These are phyloP conservation scores for Corythoichthys intestinalis DNA, from an alignment of 2,113 vertebrate species.

Conservation along the genomic window DNA sequence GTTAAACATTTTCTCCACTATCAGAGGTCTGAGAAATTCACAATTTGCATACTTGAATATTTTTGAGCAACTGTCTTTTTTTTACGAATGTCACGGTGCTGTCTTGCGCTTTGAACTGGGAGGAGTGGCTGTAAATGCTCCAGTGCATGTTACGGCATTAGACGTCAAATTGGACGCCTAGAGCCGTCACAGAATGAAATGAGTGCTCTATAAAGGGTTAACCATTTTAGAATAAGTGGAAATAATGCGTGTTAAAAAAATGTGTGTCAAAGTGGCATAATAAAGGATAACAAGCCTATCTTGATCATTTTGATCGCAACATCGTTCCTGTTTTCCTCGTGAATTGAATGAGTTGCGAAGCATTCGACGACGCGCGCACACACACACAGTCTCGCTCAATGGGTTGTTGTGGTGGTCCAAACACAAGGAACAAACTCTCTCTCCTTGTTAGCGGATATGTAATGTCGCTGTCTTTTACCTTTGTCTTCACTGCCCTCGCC, in stretches of 20 bases:
- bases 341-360: slow-evolving; percentile 34
- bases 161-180: slow-evolving; percentile 12
- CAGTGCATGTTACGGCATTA: no score
- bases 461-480: slow-evolving; percentile 59
- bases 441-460: slow-evolving; percentile 58
- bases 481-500: slow-evolving; percentile 58
- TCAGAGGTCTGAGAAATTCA: no score
- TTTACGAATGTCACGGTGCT: no score
- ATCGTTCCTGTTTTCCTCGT: slow-evolving; percentile 13
- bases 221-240: neutral
- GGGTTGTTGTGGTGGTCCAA: slow-evolving; percentile 37
- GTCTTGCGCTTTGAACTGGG: no score
- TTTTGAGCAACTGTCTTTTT: no score
- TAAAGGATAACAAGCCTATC: slow-evolving; percentile 3
- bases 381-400: slow-evolving; percentile 18
- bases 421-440: slow-evolving; percentile 48
- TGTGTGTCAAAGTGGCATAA: slow-evolving; percentile 1
- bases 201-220: no score
- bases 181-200: no score
- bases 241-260: neutral
- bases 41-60: no score
- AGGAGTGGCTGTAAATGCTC: no score
- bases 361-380: neutral
- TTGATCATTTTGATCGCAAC: slow-evolving; percentile 35
- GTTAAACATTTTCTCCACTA: no score